Evolutionary conservation across 1,140 invertebrate genomes (phyloP), one percentile per base, ranked within the genome.

Genomic region (Drosophila pruinosa): DNA sequence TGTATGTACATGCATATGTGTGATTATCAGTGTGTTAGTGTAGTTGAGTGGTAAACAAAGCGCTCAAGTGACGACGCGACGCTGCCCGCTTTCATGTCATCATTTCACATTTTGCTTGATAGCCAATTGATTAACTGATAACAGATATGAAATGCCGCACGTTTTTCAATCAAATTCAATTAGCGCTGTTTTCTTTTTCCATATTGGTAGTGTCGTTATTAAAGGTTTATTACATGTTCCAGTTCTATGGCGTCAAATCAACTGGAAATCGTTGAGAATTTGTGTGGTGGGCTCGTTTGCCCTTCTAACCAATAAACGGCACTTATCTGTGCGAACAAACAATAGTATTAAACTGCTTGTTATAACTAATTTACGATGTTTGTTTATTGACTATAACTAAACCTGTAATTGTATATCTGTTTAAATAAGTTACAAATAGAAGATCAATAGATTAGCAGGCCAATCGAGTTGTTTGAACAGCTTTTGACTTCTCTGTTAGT

Each of bases 141-240:
- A 41, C 28, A 54, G 72, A 79, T 85, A 75, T n/a, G n/a, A n/a
- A 72, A 17, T 14, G 50, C 38, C 24, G 70, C 79, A 82, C 71
- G 79, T 78, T 85, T 85, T 56, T 43, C 56, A 58, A 65, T 58
- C 75, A 63, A 56, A 19, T 58, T 57, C 72, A 83, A 83, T 83
- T 79, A 72, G 38, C 24, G 28, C 17, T 61, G 63, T 69, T 67
- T 57, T 47, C 15, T 24, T 43, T 31, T 12, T 21, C 15, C 34
- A 3, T 22, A 3, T 36, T 47, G 15, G 7, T 3, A 17, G 21
- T 34, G 19, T 45, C 52, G 39, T 36, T 41, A 58, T 52, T 31
- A 50, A 52, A n/a, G 14, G 59, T 38, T 38, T 56, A 26, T 56
- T 43, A 38, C 47, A 43, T 41, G n/a, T 26, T 4, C 24, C 4